These are phyloP conservation scores for Rattus norvegicus DNA, from an alignment of 2,113 vertebrate species.

Conservation along the genomic window DNA sequence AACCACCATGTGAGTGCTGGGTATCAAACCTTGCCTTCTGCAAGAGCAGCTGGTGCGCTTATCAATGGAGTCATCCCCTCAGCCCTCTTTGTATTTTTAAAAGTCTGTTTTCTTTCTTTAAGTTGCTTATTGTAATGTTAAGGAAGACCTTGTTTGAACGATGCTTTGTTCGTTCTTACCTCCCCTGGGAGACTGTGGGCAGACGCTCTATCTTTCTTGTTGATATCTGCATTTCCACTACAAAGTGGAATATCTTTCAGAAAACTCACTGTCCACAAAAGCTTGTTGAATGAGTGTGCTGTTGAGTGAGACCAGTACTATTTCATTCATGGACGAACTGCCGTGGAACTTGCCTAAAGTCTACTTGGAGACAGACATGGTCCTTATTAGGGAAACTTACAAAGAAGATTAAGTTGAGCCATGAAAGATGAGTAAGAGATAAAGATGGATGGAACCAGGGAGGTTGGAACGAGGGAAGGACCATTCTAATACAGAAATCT, in stretches of 20 bases:
- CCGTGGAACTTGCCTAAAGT: neutral
- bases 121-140: neutral
- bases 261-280: neutral
- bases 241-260: neutral
- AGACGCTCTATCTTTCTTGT: neutral
- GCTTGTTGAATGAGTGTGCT: neutral
- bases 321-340: neutral
- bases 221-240: neutral
- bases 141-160: neutral
- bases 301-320: neutral
- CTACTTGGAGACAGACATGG: neutral
- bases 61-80: neutral
- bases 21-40: neutral
- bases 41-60: neutral
- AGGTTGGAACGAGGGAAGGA: neutral
- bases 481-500: neutral
- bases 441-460: neutral
- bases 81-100: neutral
- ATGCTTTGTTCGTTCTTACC: neutral
- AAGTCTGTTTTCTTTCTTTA: neutral
- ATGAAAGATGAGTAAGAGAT: neutral
- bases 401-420: neutral
- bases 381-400: neutral
- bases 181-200: neutral
- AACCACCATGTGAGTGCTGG: neutral